phyloP scores from a whole-genome alignment of 2,888 invertebrate genomes.

The Zootermopsis nevadensis region DNA sequence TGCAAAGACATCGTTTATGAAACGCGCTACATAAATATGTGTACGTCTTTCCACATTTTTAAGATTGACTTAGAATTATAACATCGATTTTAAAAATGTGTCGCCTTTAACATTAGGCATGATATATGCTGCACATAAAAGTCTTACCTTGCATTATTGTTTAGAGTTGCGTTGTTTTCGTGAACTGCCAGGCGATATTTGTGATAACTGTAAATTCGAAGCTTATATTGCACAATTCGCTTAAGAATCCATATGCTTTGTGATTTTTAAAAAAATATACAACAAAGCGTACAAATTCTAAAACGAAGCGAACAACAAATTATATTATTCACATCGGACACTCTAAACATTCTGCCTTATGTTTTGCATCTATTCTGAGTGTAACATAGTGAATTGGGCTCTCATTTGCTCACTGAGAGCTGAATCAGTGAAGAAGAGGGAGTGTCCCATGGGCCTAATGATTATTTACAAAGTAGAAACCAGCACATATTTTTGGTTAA shows the following conservation, averaged over 20 bases:
- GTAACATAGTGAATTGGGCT: no score
- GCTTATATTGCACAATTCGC: constrained; percentile 58
- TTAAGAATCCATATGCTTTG: constrained; percentile 67
- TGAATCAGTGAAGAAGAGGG: no score
- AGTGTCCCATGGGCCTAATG: no score
- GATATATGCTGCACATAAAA: not conserved
- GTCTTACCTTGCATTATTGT: not conserved
- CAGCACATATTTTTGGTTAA: no score
- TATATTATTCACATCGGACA: no score
- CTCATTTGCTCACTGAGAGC: no score
- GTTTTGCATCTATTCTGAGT: no score
- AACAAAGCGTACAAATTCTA: constrained; percentile 69
- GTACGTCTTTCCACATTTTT: no score
- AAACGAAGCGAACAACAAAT: constrained; percentile 59
- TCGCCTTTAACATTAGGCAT: not conserved
- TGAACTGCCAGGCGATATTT: not conserved
- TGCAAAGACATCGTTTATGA: no score
- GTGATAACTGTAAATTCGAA: not conserved
- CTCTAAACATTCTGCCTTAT: no score
- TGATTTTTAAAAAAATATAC: constrained; percentile 62
- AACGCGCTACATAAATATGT: no score
- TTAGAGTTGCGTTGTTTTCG: not conserved
- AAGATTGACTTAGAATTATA: not conserved
- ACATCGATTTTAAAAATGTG: not conserved
- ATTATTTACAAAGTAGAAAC: no score